phyloP scores from a whole-genome alignment of 2,888 invertebrate genomes.

The Malthinus seriepunctatus region DNA sequence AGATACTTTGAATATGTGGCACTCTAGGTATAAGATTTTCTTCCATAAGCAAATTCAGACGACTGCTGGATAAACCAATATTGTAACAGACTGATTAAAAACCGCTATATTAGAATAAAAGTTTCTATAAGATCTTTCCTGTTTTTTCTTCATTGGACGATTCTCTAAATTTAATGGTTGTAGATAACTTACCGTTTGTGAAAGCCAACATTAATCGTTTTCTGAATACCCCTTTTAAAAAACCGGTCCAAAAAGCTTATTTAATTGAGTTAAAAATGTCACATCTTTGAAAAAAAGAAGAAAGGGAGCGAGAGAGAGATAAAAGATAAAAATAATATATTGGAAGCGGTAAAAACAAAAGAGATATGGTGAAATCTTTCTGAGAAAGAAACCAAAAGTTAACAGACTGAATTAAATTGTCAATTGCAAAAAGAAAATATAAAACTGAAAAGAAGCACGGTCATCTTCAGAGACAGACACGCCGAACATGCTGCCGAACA shows the following conservation, averaged over 20 bases:
- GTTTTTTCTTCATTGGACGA: too few relatives aligned
- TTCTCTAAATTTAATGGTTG: too few relatives aligned
- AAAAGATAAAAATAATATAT: constrained; percentile 42
- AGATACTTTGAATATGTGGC: too few relatives aligned
- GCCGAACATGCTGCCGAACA: constrained; percentile 23
- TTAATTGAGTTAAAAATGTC: constrained; percentile 54
- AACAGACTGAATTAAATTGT: constrained; percentile 51
- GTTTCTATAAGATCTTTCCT: too few relatives aligned
- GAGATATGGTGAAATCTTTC: constrained; percentile 43
- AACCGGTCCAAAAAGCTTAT: constrained; percentile 34
- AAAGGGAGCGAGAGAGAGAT: too few relatives aligned
- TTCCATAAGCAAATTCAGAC: too few relatives aligned
- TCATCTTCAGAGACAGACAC: constrained; percentile 24
- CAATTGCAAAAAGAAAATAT: constrained; percentile 44
- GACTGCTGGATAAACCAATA: too few relatives aligned
- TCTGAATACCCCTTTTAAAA: constrained; percentile 10
- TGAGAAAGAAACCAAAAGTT: constrained; percentile 42
- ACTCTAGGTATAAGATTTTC: too few relatives aligned
- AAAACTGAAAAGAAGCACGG: constrained; percentile 13
- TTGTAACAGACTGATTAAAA: too few relatives aligned
- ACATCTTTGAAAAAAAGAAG: constrained; percentile 32
- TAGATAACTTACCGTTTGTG: constrained; percentile 6
- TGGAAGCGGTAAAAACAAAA: constrained; percentile 46
- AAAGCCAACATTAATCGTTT: constrained; percentile 1
- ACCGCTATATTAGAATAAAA: too few relatives aligned